These are phyloP conservation scores for Lytechinus pictus DNA, from an alignment of 35 echinoderm and acorn worm genomes.

Conservation along the genomic window DNA sequence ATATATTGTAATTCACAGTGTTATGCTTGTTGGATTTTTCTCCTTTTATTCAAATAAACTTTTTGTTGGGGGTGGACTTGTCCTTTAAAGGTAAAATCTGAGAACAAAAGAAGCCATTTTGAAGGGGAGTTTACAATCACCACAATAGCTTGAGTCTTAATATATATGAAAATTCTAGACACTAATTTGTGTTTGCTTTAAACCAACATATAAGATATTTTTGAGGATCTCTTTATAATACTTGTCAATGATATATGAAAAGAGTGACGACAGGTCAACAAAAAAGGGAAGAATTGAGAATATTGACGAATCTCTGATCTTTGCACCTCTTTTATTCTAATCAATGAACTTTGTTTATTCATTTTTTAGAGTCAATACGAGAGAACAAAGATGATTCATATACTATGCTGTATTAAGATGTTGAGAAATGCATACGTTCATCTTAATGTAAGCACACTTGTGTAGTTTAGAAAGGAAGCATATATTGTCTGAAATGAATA, in stretches of 20 bases:
- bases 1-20: no score
- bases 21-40: no score
- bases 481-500: not conserved
- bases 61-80: no score
- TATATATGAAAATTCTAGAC: not conserved
- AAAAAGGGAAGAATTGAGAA: not conserved
- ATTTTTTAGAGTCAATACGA: not conserved
- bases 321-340: not conserved
- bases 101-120: not conserved
- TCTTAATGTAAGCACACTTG: not conserved
- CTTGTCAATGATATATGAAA: not conserved
- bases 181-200: not conserved
- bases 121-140: not conserved
- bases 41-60: no score
- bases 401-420: not conserved
- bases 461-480: not conserved
- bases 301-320: not conserved
- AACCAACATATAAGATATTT: not conserved
- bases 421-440: not conserved
- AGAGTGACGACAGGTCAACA: not conserved
- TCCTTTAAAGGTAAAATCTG: not conserved
- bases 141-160: not conserved
- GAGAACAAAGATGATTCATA: not conserved
- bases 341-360: not conserved
- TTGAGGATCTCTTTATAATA: not conserved